phyloP scores from a whole-genome alignment of 2,888 invertebrate genomes.

The Chorisops tibialis region DNA sequence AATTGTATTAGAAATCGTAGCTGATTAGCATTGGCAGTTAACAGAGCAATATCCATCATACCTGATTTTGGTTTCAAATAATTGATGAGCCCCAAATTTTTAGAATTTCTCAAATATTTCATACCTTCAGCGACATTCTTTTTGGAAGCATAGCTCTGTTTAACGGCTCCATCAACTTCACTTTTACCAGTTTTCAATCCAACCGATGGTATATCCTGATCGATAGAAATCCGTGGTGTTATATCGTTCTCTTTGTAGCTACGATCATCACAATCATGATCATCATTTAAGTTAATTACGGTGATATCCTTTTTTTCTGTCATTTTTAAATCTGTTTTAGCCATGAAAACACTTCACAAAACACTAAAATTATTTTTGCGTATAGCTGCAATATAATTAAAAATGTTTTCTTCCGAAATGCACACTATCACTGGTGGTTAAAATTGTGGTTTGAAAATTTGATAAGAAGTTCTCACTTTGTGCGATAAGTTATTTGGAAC shows the following conservation, averaged over 20 bases:
- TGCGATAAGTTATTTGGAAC: no score
- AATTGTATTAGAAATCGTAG: constrained; percentile 62
- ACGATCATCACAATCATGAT: neutral
- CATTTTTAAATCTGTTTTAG: no score
- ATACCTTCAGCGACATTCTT: constrained; percentile 48
- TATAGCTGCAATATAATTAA: no score
- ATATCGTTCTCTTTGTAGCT: neutral
- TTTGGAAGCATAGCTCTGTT: constrained; percentile 41
- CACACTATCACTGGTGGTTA: no score
- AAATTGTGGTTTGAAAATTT: no score
- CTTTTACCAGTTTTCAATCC: neutral
- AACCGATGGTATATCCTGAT: constrained; percentile 1
- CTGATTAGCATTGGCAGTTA: constrained; percentile 70
- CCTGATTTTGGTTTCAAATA: constrained; percentile 46
- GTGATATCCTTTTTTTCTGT: no score
- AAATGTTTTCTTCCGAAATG: no score
- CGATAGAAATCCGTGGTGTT: neutral
- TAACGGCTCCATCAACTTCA: constrained; percentile 7
- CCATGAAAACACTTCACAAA: no score
- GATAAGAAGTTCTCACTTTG: no score
- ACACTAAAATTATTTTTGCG: no score
- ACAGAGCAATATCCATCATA: constrained; percentile 68
- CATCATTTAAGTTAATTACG: no score
- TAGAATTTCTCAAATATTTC: neutral
- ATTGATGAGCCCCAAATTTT: no score